Evolutionary conservation across 1,140 invertebrate species (phyloP), one percentile per base, ranked within the genome.

Genomic region (Centruroides vittatus): DNA sequence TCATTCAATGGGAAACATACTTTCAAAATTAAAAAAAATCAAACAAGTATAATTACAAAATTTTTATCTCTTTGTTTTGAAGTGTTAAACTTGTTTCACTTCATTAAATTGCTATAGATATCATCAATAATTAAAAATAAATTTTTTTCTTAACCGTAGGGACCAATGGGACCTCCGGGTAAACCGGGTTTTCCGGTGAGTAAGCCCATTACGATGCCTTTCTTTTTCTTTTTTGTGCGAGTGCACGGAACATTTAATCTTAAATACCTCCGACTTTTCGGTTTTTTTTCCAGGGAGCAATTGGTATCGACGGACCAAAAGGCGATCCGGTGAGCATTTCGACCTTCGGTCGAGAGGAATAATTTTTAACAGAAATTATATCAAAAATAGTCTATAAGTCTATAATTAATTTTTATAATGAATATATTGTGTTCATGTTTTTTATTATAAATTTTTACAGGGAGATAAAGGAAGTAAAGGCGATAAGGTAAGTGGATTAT

Each of bases 281-380:
- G 0, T 23, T 23, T 23, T 59, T 74, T 68, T 75, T 82, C 67
- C 78, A 96, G 92, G 92, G 92, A 68, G 88, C 91, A 23, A 93
- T 92, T 70, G 92, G 92, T 67, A 79, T 93, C 72, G 87, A 89
- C 73, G 92, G 92, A 70, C 89, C 90, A 11, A 94, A 94, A 80
- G 92, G 91, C 71, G 88, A 92, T 72, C 79, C 83, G 74, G 89
- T 92, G 81, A 85, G 87, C 56, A 47, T 50, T 58, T 50, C 23
- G 23, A 23, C 2, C 1, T 23, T 23, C 23, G 23, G 23, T 23
- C 23, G 2, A 23, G 13, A 49, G 35, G 7, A 35, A 50, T 12
- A 8, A 41, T 41, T 41, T 41, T 6, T 41, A 41, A 6, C 8
- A 41, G 5, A 41, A 41, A 6, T 41, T n/a, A n/a, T n/a, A n/a